These are phyloP conservation scores for Setophaga petechia DNA, from an alignment of 2,113 vertebrate species.

Conservation along the genomic window DNA sequence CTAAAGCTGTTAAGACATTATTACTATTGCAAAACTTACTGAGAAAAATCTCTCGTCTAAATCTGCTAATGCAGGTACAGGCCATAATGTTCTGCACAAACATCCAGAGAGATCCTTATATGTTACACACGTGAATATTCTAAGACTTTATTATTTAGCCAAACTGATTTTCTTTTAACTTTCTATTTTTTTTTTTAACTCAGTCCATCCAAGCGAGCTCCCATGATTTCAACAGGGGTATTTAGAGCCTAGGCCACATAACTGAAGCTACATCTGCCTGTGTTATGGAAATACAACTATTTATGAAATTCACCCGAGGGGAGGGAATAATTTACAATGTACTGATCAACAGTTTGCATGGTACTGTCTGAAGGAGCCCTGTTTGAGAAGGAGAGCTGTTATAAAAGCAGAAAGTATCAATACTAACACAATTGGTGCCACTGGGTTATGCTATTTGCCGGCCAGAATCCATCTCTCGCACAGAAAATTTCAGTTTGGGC, in stretches of 20 bases:
- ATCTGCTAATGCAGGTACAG: neutral
- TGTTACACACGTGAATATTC: neutral
- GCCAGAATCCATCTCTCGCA: neutral
- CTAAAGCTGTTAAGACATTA: neutral
- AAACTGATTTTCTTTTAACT: neutral
- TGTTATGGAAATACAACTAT: neutral
- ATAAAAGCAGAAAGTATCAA: constrained; percentile 29
- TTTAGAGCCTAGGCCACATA: neutral
- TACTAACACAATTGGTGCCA: constrained; percentile 12
- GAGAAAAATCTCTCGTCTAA: neutral
- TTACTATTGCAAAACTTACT: neutral
- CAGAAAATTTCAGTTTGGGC: neutral
- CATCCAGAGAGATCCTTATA: neutral
- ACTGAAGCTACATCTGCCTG: neutral
- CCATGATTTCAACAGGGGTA: neutral
- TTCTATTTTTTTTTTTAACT: neutral
- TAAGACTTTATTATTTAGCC: neutral
- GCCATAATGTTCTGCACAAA: neutral
- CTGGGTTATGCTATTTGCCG: neutral
- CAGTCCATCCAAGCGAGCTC: neutral
- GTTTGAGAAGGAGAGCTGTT: neutral
- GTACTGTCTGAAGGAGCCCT: neutral
- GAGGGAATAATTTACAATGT: neutral
- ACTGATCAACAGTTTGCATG: constrained; percentile 15
- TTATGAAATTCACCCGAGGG: neutral